Evolutionary conservation across 1,140 invertebrate species (phyloP), one percentile per base, ranked within the genome.

Genomic region (Bombus sibiricus): DNA sequence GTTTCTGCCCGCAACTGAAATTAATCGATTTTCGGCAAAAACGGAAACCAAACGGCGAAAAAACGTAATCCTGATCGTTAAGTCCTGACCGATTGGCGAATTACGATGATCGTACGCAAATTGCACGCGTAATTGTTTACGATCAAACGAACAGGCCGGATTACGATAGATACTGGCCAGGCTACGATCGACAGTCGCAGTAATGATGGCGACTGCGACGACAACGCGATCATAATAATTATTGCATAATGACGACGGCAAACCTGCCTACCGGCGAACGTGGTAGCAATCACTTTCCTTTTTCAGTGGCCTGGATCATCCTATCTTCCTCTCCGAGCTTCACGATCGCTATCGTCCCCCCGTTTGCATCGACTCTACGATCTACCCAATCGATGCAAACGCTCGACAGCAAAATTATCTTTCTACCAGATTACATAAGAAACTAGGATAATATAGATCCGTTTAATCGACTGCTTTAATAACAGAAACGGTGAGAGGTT

Each of bases 301-400:
- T 93, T 93, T 89, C 92, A 93, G 85, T 94, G 93, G 92, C 93
- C 93, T 93, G 93, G 92, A 94, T 94, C 92, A 93, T 93, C 93
- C 89, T 92, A 86, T 83, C 87, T 90, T 86, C 89, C 84, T 91
- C 86, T 90, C 89, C 18, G 66, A 79, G 75, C 79, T 53, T 18
- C 15, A 39, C 69, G 81, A 86, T 82, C 59, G 69, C 78, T 86
- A 68, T 86, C 79, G 39, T 69, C 13, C 22, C 28, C 69, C 59
- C 25, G 15, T 32, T 64, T 62, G 47, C 66, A 47, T 28, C n/a
- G 37, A 10, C 66, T 62, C 59, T 12, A 3, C 22, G 5, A 34
- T n/a, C 53, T 69, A 74, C n/a, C 8, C 22, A 37, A 64, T 64
- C 57, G 37, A 43, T n/a, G 22, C 43, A 9, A 53, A 39, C n/a